phyloP scores from a whole-genome alignment of 2,113 vertebrate species.

The Callorhinus ursinus region DNA sequence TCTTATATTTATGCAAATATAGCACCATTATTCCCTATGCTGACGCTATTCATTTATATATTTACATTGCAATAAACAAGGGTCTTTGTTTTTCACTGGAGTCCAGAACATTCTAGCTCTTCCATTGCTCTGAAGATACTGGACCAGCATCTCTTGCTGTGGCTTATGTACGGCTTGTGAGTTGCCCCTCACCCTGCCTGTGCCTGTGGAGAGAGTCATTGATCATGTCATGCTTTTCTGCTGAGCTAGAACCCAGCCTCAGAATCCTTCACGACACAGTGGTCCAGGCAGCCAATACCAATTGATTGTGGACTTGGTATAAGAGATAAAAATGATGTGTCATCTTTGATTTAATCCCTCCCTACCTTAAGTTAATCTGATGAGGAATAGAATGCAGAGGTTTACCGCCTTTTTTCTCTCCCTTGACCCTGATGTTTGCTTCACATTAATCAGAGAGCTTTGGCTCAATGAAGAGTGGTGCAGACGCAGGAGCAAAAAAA shows the following conservation, averaged over 20 bases:
- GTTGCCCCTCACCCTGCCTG: neutral
- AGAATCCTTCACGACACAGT: constrained; percentile 27
- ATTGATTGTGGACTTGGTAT: neutral
- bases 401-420: fast-evolving
- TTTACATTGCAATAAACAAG: neutral
- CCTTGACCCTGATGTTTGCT: neutral
- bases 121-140: neutral
- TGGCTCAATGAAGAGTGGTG: neutral
- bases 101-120: neutral
- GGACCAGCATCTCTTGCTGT: neutral
- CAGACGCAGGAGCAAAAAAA: neutral
- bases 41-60: neutral
- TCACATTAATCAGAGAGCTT: neutral
- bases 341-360: constrained; percentile 23
- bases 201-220: neutral
- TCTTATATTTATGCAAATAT: neutral
- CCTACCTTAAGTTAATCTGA: neutral
- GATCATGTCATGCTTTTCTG: neutral
- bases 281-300: neutral
- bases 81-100: neutral
- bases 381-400: neutral
- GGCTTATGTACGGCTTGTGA: neutral
- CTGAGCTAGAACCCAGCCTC: constrained; percentile 13
- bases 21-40: neutral
- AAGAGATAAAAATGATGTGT: constrained; percentile 50